These are phyloP conservation scores for Hypomecis punctinalis DNA, from an alignment of 2,888 invertebrate genomes.

Conservation along the genomic window DNA sequence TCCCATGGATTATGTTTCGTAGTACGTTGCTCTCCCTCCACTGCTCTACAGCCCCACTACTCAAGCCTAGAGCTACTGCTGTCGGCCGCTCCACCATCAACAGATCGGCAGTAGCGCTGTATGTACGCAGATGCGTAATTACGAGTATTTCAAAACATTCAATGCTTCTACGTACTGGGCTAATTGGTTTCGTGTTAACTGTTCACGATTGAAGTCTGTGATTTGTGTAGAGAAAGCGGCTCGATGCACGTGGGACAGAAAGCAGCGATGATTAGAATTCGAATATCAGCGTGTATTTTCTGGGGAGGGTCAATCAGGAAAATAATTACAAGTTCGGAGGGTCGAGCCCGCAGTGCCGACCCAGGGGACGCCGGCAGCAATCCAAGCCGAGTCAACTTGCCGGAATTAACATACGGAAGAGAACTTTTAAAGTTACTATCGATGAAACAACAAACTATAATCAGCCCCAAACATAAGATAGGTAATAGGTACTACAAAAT, in stretches of 20 bases:
- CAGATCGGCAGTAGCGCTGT: constrained; percentile 5
- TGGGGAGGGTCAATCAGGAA: constrained; percentile 47
- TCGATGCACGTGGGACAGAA: constrained; percentile 19
- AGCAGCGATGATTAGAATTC: constrained; percentile 19
- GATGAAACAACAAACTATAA: too few species aligned
- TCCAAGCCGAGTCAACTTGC: too few species aligned
- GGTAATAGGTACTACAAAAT: too few species aligned
- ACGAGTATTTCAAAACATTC: constrained; percentile 13
- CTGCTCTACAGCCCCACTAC: too few species aligned
- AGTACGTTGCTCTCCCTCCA: constrained; percentile 6
- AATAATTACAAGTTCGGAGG: constrained; percentile 51
- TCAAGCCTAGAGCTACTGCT: too few species aligned
- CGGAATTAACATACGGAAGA: not conserved
- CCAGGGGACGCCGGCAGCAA: constrained; percentile 17
- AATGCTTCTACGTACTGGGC: constrained; percentile 20
- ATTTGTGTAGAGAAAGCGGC: constrained; percentile 38
- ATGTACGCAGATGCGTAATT: constrained; percentile 23
- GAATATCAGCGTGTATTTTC: constrained; percentile 31
- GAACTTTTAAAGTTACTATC: not conserved
- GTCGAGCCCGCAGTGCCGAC: constrained; percentile 41
- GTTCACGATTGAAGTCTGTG: constrained; percentile 32
- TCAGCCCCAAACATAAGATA: too few species aligned
- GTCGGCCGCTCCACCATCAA: constrained; percentile 5
- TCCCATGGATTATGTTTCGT: constrained; percentile 45
- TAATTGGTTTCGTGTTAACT: constrained; percentile 41